Evolutionary conservation across 2,797 vertebrate species (phyloP), one percentile per base, ranked within the genome.

Genomic region (Brachyalestes nurse): DNA sequence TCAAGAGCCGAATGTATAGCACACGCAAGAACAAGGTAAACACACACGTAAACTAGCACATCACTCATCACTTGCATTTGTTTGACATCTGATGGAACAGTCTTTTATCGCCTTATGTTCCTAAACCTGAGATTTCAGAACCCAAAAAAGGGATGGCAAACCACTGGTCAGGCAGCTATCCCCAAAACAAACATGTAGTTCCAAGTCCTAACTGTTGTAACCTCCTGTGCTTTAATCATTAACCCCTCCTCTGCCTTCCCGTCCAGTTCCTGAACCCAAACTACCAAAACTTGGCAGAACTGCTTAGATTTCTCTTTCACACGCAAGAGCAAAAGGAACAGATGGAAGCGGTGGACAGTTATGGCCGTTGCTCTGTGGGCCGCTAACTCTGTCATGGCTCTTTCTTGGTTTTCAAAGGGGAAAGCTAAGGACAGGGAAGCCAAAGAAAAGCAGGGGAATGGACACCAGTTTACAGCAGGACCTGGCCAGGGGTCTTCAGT

Each of bases 1-100:
- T 99, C 79, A 96, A 97, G 92, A 98, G 93, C 81, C 94, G 97
- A 87, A 99, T 99, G 97, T 96, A 96, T 55, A 97, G 95, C 61
- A 97, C 96, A 28, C 93, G 97, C 79, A 99, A 97, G 82, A 96
- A 95, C 88, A 95, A 95, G 92, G 94, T 95, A 72, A 79, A 69
- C n/a, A 57, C 28, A 40, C 34, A 42, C 8, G 8, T 42, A 8
- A 4, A 42, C 40, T 4, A 42, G 25, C 67, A 73, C 12, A 47
- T 42, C 38, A 4, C 12, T 9, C 62, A 62, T 28, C 28, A 28
- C 28, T 28, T 28, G 28, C n/a, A 9, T 19, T n/a, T 51, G 7
- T 6, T 25, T 70, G 7, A 21, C 42, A 57, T 17, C 17, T 19
- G n/a, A 23, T 19, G 4, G 6, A 49, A 45, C 47, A 4, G 1